A percentile compares a stretch with the other conserved stretches of the same genome.
Evolutionary conservation across 2,113 vertebrate genomes (phyloP).

Genomic region (Prunella fulvescens): DNA sequence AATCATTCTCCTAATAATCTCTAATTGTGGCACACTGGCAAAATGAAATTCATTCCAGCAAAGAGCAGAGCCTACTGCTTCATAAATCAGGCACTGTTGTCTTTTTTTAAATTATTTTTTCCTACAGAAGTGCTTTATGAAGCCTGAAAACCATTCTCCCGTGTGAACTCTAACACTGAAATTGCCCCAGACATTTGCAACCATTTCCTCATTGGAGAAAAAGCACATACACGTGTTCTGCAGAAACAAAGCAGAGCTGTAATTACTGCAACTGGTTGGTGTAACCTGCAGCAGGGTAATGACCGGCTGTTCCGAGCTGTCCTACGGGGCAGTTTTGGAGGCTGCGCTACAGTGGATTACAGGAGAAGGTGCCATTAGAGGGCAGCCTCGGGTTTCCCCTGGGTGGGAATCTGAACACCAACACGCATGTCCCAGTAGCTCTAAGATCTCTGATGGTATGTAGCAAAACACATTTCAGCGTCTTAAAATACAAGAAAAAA

Average conservation of each 20-base stretch:
- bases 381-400: neutral
- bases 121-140: neutral
- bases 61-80: neutral
- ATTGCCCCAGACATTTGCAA: neutral
- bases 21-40: neutral
- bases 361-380: neutral
- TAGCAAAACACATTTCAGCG: neutral
- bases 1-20: neutral
- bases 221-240: neutral
- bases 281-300: neutral
- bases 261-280: neutral
- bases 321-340: neutral
- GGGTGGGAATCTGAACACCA: rapidly evolving
- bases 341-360: too few species aligned
- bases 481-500: neutral
- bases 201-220: neutral
- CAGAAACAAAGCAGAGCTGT: neutral
- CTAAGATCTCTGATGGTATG: neutral
- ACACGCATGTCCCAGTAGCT: neutral
- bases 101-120: neutral
- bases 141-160: neutral
- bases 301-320: neutral
- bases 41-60: neutral
- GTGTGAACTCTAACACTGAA: neutral
- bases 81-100: neutral